Conservation (phyloP, 2,888 invertebrate species). For the Leptopterna dolabrata region DNA sequence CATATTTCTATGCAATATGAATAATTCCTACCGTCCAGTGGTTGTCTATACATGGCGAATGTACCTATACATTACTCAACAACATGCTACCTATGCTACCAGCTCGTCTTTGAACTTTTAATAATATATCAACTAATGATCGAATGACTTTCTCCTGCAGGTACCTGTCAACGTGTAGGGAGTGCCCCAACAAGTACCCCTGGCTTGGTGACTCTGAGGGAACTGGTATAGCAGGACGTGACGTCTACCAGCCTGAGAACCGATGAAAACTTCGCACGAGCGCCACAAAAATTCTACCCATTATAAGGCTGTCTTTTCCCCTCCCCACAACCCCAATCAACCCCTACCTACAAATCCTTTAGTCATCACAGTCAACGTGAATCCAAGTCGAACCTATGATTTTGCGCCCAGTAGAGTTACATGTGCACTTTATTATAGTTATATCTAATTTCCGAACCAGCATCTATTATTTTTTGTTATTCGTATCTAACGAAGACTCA, state of each 20-base stretch:
- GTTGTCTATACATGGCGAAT: too few relatives aligned
- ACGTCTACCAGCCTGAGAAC: constrained; percentile 82
- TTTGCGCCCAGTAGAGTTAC: background rate
- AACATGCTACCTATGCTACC: too few relatives aligned
- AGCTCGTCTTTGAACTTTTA: too few relatives aligned
- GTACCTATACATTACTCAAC: too few relatives aligned
- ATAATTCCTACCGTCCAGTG: too few relatives aligned
- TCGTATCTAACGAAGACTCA: background rate
- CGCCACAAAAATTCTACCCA: background rate
- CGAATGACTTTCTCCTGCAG: too few relatives aligned
- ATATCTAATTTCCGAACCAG: background rate
- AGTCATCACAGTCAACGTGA: background rate
- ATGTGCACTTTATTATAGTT: background rate
- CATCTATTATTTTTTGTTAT: background rate
- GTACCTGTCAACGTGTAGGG: constrained; percentile 88
- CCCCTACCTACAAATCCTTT: background rate
- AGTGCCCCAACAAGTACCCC: constrained; percentile 87
- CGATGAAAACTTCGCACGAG: background rate
- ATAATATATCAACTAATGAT: too few relatives aligned
- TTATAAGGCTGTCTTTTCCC: background rate
- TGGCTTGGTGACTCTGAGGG: constrained; percentile 91
- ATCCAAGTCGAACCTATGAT: background rate
- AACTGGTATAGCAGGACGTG: constrained; percentile 81
- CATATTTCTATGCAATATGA: too few relatives aligned
- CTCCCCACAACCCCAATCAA: background rate